Evolutionary conservation across 2,113 vertebrate genomes (phyloP).

Genomic region (Upupa epops): DNA sequence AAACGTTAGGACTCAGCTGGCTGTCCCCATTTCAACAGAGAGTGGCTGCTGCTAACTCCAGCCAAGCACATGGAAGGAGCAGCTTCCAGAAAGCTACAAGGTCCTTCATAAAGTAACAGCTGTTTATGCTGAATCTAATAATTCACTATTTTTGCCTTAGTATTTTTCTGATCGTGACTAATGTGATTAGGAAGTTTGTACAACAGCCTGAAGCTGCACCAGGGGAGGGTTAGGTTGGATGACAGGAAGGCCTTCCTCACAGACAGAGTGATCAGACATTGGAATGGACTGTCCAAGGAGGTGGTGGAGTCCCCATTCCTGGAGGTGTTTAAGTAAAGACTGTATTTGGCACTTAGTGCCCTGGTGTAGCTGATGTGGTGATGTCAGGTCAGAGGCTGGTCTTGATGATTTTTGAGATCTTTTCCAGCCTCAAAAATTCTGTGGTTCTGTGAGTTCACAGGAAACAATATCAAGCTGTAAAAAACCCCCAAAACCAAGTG

Average conservation of each 20-base stretch:
- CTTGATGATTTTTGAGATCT: too few species aligned
- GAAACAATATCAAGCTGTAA: not conserved
- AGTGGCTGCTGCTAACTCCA: accelerated
- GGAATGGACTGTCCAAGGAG: too few species aligned
- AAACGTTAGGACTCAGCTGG: not conserved
- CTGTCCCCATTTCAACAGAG: not conserved
- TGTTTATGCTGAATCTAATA: not conserved
- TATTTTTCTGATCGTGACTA: not conserved
- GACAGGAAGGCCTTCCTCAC: not conserved
- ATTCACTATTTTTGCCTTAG: not conserved
- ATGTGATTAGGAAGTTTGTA: too few species aligned
- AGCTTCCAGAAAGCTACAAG: not conserved
- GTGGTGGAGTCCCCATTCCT: too few species aligned
- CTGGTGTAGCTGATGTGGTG: too few species aligned
- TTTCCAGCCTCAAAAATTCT: too few species aligned
- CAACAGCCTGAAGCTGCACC: too few species aligned
- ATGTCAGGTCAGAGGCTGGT: too few species aligned
- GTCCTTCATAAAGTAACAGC: not conserved
- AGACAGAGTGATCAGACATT: too few species aligned
- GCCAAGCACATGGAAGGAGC: not conserved
- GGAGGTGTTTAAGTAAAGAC: too few species aligned
- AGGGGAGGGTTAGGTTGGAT: too few species aligned
- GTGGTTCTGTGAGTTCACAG: not conserved
- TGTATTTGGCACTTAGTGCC: too few species aligned
- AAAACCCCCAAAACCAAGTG: not conserved